A percentile compares a stretch with the other conserved stretches of the same genome.
These are phyloP conservation scores for Pseudomyrmex flavicornis DNA, from an alignment of 1,140 invertebrate species.

Conservation along the genomic window DNA sequence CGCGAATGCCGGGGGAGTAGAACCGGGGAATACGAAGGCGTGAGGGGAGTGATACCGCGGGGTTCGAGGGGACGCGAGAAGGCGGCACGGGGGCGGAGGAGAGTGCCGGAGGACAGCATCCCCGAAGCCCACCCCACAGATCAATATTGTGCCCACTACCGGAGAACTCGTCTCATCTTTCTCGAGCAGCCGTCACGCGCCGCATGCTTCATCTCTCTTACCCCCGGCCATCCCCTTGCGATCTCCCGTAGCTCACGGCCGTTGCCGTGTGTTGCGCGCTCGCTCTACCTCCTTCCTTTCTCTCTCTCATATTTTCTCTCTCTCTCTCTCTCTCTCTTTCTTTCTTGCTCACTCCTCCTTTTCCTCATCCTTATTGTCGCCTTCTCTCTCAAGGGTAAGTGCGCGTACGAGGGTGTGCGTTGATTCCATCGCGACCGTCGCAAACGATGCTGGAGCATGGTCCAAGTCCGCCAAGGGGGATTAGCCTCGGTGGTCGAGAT, in stretches of 20 bases:
- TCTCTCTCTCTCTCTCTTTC: not conserved
- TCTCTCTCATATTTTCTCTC: constrained; percentile 10
- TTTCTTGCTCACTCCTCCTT: not conserved
- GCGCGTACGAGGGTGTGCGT: constrained; percentile 13
- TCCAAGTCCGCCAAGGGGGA: constrained; percentile 51
- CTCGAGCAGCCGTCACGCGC: not conserved
- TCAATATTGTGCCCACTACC: constrained; percentile 82
- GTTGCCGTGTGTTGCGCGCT: constrained; percentile 62
- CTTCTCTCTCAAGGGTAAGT: constrained; percentile 47
- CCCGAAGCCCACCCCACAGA: constrained; percentile 83
- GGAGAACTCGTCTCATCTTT: constrained; percentile 56
- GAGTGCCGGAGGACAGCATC: constrained; percentile 73
- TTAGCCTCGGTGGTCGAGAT: constrained; percentile 53
- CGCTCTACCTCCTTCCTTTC: constrained; percentile 8
- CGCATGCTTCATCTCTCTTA: constrained; percentile 43
- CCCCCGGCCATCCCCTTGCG: constrained; percentile 32
- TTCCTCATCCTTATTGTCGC: constrained; percentile 34
- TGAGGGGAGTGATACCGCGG: constrained; percentile 28
- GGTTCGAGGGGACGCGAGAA: constrained; percentile 59
- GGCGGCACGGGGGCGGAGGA: constrained; percentile 54
- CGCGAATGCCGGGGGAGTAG: constrained; percentile 56
- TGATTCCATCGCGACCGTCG: constrained; percentile 51
- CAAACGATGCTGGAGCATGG: constrained; percentile 55
- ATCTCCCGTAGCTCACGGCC: constrained; percentile 64
- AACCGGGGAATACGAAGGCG: constrained; percentile 43